A percentile compares a stretch with the other conserved stretches of the same genome.
Conservation (phyloP, 35 echinoderm and acorn worm species). For the Amphiura filiformis region DNA sequence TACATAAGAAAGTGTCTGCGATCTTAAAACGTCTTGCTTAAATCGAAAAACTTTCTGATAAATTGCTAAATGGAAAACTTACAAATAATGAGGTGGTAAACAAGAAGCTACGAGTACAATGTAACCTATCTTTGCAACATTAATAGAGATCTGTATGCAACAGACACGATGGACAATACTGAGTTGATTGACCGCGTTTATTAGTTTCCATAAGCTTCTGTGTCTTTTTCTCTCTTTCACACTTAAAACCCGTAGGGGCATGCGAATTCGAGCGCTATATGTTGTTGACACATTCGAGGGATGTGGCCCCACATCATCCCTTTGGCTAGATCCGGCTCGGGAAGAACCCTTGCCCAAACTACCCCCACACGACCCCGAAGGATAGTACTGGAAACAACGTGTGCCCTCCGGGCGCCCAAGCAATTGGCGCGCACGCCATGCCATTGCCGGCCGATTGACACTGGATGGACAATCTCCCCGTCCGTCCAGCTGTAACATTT, state of each 20-base stretch:
- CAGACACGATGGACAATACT: neutral
- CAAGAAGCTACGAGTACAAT: too few relatives aligned
- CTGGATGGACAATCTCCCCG: too few relatives aligned
- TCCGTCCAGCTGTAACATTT: conserved; percentile 14
- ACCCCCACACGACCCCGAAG: neutral
- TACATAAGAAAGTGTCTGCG: too few relatives aligned
- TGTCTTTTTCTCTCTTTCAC: conserved; percentile 5
- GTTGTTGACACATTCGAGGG: conserved; percentile 5
- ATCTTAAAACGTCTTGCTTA: too few relatives aligned
- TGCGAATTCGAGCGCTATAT: neutral
- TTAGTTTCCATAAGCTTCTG: neutral
- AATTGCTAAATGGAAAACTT: too few relatives aligned
- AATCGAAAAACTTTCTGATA: too few relatives aligned
- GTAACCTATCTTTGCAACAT: neutral
- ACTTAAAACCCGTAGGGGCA: neutral
- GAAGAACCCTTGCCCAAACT: neutral
- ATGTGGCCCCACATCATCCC: neutral
- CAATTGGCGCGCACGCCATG: neutral
- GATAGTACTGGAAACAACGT: neutral
- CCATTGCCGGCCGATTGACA: neutral
- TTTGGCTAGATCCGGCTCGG: conserved; percentile 1
- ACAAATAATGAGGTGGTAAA: too few relatives aligned
- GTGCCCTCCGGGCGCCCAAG: neutral
- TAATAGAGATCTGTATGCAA: neutral
- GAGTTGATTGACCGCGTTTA: conserved; percentile 1